Conservation (phyloP, 2,888 invertebrate genomes). For the Tribolium freemani region DNA sequence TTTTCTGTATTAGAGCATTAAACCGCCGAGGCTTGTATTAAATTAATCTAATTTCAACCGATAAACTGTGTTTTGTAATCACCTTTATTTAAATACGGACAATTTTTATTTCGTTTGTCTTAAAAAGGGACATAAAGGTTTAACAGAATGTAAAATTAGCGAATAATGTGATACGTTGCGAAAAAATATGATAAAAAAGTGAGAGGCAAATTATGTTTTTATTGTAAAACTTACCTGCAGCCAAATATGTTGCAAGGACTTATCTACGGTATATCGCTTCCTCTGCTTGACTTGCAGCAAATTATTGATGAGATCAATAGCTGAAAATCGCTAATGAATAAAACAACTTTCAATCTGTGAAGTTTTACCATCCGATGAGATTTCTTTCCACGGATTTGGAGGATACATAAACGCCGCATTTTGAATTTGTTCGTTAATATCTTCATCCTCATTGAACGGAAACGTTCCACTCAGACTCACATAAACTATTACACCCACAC, state of each 20-base stretch:
- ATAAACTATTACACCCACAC: slow-evolving; percentile 98
- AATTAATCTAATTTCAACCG: too few species aligned
- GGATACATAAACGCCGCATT: slow-evolving; percentile 99
- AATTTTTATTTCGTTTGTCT: too few species aligned
- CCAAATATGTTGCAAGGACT: slow-evolving; percentile 95
- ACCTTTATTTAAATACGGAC: too few species aligned
- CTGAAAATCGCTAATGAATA: slow-evolving; percentile 71
- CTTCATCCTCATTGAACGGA: slow-evolving; percentile 99
- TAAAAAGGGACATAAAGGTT: too few species aligned
- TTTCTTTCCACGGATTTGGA: slow-evolving; percentile 96
- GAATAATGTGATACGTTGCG: too few species aligned
- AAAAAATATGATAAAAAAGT: too few species aligned
- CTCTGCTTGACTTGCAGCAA: slow-evolving; percentile 96
- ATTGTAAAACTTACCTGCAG: slow-evolving; percentile 79
- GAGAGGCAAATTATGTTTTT: background rate
- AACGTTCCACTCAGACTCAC: slow-evolving; percentile 98
- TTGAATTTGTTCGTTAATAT: slow-evolving; percentile 99
- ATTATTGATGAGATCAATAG: slow-evolving; percentile 98
- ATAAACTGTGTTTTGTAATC: too few species aligned
- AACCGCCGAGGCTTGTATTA: too few species aligned
- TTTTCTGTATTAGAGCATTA: too few species aligned
- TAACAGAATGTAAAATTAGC: too few species aligned
- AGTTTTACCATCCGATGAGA: slow-evolving; percentile 86
- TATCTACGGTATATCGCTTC: slow-evolving; percentile 96
- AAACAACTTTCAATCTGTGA: slow-evolving; percentile 7